Evolutionary conservation across 2,797 vertebrate species (phyloP), one percentile per base, ranked within the genome.

Genomic region (Protosalanx chinensis): DNA sequence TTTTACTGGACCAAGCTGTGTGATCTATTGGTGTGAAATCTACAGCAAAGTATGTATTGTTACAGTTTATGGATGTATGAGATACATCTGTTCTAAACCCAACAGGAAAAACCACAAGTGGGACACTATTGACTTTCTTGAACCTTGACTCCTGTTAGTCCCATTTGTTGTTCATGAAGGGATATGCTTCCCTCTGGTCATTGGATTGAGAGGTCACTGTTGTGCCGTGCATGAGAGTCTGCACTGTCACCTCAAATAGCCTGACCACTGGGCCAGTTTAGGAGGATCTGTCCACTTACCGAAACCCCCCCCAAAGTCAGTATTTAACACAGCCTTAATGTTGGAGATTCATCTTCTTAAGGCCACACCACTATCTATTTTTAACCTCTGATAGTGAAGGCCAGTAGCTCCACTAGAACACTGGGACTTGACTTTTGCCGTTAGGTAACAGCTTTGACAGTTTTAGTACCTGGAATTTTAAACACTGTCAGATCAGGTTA

Each of bases 391-490:
- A 58, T 32, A 72, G 57, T 49, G 41, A 56, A 10, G 30, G 56
- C 10, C 53, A 35, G 72, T 51, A 72, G 18, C 58, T 37, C 58
- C 68, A 60, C 75, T 64, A 76, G 46, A 33, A 23, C 6, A 20
- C 56, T 46, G 41, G 41, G 41, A 46, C 41, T 46, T 46, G 41
- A 46, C 41, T 46, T 46, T 12, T 46, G 41, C 41, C 41, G 13
- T 46, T 46, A 46, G 12, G 41, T 73, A 73, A 78, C 41, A 32
- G 69, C 61, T 64, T 51, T 71, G 68, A 37, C 68, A 69, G 68
- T 70, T 81, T 76, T 72, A 62, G 30, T 56, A 58, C 64, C 37
- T 66, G 64, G 66, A 74, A 81, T 73, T 76, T 77, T 35, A 65
- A 82, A 77, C 69, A 53, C 60, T 57, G 30, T 70, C 29, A 65